These are phyloP conservation scores for Manacus vitellinus DNA, from an alignment of 2,113 vertebrate species.

Conservation along the genomic window DNA sequence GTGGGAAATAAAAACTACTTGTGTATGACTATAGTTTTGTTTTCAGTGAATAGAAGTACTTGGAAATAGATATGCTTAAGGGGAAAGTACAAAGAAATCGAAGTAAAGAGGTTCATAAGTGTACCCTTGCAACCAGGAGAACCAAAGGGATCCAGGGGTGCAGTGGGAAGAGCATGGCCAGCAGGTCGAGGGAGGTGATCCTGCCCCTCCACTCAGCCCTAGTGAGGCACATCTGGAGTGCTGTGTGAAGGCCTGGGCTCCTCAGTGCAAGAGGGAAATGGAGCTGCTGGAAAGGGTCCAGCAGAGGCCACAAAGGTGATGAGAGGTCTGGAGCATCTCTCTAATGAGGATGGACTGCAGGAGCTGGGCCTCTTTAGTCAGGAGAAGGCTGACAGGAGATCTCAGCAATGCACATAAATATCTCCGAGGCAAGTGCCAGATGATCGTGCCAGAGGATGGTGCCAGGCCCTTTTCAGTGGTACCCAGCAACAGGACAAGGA, in stretches of 20 bases:
- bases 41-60: not conserved
- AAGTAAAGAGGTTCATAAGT: accelerated
- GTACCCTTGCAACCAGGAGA: not conserved
- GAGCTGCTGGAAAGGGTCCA: not conserved
- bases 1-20: not conserved
- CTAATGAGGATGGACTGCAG: no score
- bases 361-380: not conserved
- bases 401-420: not conserved
- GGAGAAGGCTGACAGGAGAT: not conserved
- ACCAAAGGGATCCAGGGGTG: accelerated
- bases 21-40: accelerated
- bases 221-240: not conserved
- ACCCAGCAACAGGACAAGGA: no score
- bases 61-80: not conserved
- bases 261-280: accelerated
- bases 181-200: not conserved
- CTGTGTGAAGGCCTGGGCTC: not conserved
- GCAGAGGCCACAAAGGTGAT: not conserved
- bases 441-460: not conserved
- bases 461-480: not conserved
- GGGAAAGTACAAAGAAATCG: not conserved
- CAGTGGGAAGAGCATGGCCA: no score
- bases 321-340: not conserved
- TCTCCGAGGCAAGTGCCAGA: not conserved
- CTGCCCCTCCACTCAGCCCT: accelerated